phyloP scores from a whole-genome alignment of 1,140 invertebrate species.

The Aporrectodea caliginosa region DNA sequence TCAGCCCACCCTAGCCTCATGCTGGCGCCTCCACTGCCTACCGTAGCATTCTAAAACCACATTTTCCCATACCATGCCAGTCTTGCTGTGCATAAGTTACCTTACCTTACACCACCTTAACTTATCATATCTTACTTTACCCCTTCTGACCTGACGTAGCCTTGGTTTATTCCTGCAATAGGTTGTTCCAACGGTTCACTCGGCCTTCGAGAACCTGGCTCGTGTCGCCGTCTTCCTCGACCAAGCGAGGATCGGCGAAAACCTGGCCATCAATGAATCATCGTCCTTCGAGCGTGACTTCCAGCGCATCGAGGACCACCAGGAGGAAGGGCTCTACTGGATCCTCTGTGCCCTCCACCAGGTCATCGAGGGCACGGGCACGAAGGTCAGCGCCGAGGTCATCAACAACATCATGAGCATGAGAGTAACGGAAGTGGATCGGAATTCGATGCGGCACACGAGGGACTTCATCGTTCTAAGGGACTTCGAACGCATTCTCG shows the following conservation, averaged over 20 bases:
- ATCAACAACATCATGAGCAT: constrained; percentile 20
- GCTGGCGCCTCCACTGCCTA: too few species aligned
- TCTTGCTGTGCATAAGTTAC: too few species aligned
- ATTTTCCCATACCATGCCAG: too few species aligned
- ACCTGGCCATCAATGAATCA: not conserved
- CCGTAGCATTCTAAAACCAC: too few species aligned
- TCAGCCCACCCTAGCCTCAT: too few species aligned
- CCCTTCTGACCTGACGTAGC: too few species aligned
- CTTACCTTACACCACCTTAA: too few species aligned
- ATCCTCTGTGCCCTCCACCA: constrained; percentile 17
- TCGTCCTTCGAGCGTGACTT: constrained; percentile 19
- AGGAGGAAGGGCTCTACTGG: constrained; percentile 15
- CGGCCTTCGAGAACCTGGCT: constrained; percentile 13
- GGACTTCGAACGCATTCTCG: constrained; percentile 5
- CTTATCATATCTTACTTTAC: too few species aligned
- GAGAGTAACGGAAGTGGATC: constrained; percentile 3
- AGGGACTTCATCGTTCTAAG: constrained; percentile 24
- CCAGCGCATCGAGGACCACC: constrained; percentile 15
- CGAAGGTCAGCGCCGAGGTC: constrained; percentile 9
- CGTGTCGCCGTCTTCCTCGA: constrained; percentile 19
- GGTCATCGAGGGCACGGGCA: not conserved
- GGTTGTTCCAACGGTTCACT: constrained; percentile 11
- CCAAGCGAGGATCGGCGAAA: constrained; percentile 18
- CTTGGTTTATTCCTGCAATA: not conserved
- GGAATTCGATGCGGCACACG: not conserved